Base-by-base conservation (phyloP, 2,113 vertebrate species). In the Pandion haliaetus region DNA sequence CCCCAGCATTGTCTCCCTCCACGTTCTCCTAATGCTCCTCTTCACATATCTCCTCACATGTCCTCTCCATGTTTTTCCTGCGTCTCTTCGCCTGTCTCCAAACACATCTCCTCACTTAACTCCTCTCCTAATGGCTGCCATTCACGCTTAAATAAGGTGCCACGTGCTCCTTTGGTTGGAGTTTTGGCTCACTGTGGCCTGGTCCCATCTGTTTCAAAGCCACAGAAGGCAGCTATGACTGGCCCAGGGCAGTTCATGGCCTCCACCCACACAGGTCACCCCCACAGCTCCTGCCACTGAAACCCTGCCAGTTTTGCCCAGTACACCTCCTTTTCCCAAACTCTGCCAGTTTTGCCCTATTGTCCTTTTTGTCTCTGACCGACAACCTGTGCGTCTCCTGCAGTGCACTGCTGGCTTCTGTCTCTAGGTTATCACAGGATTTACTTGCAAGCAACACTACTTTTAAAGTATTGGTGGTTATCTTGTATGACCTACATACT, bases 21-120 rank as follows among this genome's bases (percentile, higher is more conserved):
- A 23, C 0, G 0, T 38, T 71, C 23, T 76, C 34, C 40, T 78
- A 44, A 23, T 61, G 32, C 9, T 57, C 6, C 9, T 77, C 58
- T 65, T 36, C n/a, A 67, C 8, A 3, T 32, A 14, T 25, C 32
- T 72, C 32, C 36, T 89, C 28, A 26, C 40, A 14, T 29, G 12
- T 40, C 38, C 79, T 62, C 32, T 69, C 24, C 1, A 1, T 47
- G 54, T 32, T 89, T 67, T 61, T 58, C 14, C 54, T 47, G n/a
- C 17, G 55, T 49, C 28, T 69, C 25, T 40, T 74, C 45, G 29
- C 42, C 42, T 49, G 24, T 36, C 40, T 78, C 26, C 72, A 67
- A 61, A 78, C 17, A n/a, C 52, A 38, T 26, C 40, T 90, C 29
- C 44, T 61, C 71, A 45, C 29, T 55, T 67, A 54, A 40, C 17